These are phyloP conservation scores for Nowickia ferox DNA, from an alignment of 2,888 invertebrate genomes.

Conservation along the genomic window DNA sequence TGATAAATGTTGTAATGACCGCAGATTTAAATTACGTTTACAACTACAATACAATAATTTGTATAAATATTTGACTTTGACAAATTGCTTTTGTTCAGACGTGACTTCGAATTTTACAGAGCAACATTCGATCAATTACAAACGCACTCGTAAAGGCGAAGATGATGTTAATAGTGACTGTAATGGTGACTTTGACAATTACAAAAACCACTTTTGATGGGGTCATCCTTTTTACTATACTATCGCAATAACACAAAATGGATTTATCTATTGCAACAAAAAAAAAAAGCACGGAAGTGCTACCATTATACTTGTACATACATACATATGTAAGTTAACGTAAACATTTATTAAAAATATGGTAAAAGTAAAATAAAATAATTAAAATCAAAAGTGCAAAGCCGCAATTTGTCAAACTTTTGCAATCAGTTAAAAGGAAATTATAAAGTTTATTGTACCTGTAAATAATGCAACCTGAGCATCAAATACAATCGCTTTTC, in stretches of 20 bases:
- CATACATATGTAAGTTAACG: neutral
- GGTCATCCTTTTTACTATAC: slow-evolving; percentile 1
- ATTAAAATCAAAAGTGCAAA: no score
- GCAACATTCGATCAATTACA: slow-evolving; percentile 29
- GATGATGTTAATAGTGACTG: neutral
- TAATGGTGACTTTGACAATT: neutral
- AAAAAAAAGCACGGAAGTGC: neutral
- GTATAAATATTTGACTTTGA: slow-evolving; percentile 69
- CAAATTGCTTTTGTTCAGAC: slow-evolving; percentile 68
- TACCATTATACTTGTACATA: neutral
- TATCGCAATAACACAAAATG: neutral
- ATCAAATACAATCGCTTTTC: no score
- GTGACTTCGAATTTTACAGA: slow-evolving; percentile 56
- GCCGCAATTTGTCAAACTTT: no score
- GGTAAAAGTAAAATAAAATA: no score
- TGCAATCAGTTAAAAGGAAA: no score
- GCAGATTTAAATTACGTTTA: slow-evolving; percentile 69
- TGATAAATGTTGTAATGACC: slow-evolving; percentile 72
- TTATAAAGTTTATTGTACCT: no score
- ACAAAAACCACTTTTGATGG: slow-evolving; percentile 11
- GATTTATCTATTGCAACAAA: neutral
- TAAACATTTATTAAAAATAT: no score
- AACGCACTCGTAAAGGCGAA: neutral
- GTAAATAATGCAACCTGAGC: no score
- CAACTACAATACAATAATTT: slow-evolving; percentile 61